Conservation (phyloP, 2,888 invertebrate genomes). For the Thecocarcelia acutangulata region DNA sequence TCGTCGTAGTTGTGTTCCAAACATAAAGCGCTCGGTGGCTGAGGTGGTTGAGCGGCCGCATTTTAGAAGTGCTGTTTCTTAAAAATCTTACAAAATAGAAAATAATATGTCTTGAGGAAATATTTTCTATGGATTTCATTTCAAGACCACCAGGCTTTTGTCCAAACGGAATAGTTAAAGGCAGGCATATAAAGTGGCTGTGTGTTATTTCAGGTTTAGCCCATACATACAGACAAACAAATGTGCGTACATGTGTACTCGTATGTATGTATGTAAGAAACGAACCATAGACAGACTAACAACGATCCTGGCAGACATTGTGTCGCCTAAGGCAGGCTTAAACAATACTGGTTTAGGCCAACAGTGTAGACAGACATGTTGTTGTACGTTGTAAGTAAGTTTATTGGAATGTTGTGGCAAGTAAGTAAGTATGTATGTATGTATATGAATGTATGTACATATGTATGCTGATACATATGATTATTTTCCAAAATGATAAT, state of each 20-base stretch:
- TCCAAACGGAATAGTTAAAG: no score
- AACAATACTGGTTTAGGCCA: conserved; percentile 31
- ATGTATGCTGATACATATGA: no score
- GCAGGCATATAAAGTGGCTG: no score
- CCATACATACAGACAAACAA: not conserved
- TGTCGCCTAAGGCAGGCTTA: conserved; percentile 68
- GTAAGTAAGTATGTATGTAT: no score
- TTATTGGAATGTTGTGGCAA: not conserved
- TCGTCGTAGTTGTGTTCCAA: no score
- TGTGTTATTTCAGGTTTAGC: no score
- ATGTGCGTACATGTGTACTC: not conserved
- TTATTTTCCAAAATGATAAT: conserved; percentile 30
- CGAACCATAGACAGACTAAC: conserved; percentile 8
- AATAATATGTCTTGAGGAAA: no score
- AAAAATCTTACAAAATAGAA: no score
- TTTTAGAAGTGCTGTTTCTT: no score
- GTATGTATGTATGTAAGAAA: not conserved
- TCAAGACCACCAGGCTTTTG: not conserved
- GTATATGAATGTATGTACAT: no score
- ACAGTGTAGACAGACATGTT: conserved; percentile 4
- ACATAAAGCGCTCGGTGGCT: no score
- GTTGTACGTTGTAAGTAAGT: conserved; percentile 1
- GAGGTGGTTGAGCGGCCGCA: no score
- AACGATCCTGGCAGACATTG: conserved; percentile 69
- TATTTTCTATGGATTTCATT: not conserved